Percentiles rank a stretch among this genome's conserved stretches.
These are phyloP conservation scores for Pomacea canaliculata DNA, from an alignment of 2,888 invertebrate genomes.

Conservation along the genomic window DNA sequence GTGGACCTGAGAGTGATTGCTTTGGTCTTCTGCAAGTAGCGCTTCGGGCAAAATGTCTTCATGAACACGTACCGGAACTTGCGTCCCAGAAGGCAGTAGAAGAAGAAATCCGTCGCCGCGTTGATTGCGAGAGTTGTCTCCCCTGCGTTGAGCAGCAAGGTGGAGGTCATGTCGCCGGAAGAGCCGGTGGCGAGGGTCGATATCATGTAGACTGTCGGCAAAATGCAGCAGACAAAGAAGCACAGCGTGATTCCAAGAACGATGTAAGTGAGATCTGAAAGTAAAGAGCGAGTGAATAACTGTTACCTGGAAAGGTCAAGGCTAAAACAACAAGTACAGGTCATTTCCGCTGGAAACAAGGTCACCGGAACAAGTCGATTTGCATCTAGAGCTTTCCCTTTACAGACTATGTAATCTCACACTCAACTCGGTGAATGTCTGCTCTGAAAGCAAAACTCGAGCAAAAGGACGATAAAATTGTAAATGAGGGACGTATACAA, in stretches of 20 bases:
- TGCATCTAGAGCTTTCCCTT: too few species aligned
- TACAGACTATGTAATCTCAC: too few species aligned
- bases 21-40: slow-evolving; percentile 12
- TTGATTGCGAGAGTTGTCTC: slow-evolving; percentile 41
- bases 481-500: too few species aligned
- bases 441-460: too few species aligned
- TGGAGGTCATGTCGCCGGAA: slow-evolving; percentile 14
- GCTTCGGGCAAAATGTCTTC: slow-evolving; percentile 29
- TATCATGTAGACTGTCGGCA: slow-evolving; percentile 36
- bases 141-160: slow-evolving; percentile 30
- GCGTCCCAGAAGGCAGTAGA: slow-evolving; percentile 40
- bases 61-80: slow-evolving; percentile 34
- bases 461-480: too few species aligned
- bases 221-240: slow-evolving; percentile 40
- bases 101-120: slow-evolving; percentile 40
- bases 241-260: slow-evolving; percentile 39
- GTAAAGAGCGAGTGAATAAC: not conserved
- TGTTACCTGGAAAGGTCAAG: too few species aligned
- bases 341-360: too few species aligned
- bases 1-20: slow-evolving; percentile 3
- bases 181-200: slow-evolving; percentile 28
- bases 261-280: slow-evolving; percentile 33
- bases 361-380: too few species aligned
- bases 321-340: too few species aligned
- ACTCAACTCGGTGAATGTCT: too few species aligned